Evolutionary conservation across 2,888 invertebrate species (phyloP).

Genomic region (Eretmocerus hayati): DNA sequence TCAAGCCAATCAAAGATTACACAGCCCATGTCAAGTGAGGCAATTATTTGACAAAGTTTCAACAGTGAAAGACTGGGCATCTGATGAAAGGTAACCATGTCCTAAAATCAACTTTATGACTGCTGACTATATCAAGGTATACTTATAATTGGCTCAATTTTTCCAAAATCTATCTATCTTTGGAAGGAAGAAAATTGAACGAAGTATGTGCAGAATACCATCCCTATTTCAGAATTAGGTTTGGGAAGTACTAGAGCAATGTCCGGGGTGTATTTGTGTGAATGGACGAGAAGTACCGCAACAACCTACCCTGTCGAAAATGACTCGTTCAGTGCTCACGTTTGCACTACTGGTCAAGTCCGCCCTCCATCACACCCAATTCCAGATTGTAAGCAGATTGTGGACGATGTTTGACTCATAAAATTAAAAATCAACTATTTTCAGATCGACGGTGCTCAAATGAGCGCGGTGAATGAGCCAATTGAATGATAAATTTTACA

Average conservation of each 20-base stretch:
- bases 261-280: slow-evolving; percentile 83
- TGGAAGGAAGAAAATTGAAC: slow-evolving; percentile 86
- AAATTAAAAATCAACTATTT: no score
- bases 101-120: slow-evolving; percentile 5
- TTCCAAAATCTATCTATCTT: slow-evolving; percentile 64
- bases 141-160: background rate
- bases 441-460: no score
- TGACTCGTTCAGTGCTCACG: slow-evolving; percentile 94
- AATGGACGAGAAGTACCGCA: slow-evolving; percentile 83
- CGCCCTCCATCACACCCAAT: slow-evolving; percentile 60
- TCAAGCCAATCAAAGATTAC: slow-evolving; percentile 67
- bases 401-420: slow-evolving; percentile 60
- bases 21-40: slow-evolving; percentile 84
- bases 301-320: slow-evolving; percentile 88
- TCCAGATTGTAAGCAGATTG: slow-evolving; percentile 63
- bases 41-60: slow-evolving; percentile 75
- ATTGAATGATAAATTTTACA: no score
- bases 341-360: slow-evolving; percentile 92
- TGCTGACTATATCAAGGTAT: background rate
- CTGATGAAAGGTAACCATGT: slow-evolving; percentile 56
- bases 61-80: slow-evolving; percentile 77
- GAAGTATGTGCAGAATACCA: slow-evolving; percentile 92
- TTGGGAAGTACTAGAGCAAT: slow-evolving; percentile 88
- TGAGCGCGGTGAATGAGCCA: no score
- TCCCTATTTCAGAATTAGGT: slow-evolving; percentile 90